Evolutionary conservation across 2,797 vertebrate species (phyloP).

Genomic region (Malacoctenus gilli): DNA sequence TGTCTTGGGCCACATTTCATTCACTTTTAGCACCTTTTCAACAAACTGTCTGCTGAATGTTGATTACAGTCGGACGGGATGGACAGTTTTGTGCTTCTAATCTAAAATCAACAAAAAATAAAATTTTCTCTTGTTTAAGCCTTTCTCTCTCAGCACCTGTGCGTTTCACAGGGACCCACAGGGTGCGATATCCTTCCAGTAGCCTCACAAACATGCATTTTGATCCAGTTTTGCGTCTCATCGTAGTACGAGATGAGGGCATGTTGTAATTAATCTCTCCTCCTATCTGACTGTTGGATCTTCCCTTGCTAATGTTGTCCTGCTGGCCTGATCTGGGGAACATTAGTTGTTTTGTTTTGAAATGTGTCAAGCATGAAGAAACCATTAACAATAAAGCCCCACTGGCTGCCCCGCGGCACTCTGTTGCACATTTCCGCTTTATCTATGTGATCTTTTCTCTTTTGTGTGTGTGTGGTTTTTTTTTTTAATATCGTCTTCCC

Average conservation of each 20-base stretch:
- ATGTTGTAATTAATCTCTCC: conserved; percentile 71
- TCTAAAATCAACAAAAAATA: too few species aligned
- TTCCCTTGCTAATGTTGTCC: conserved; percentile 66
- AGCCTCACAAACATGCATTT: conserved; percentile 47
- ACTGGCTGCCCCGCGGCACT: conserved; percentile 64
- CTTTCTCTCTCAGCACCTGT: too few species aligned
- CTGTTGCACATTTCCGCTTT: conserved; percentile 55
- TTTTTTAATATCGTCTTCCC: conserved; percentile 57
- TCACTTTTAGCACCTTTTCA: conserved; percentile 41
- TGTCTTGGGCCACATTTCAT: conserved; percentile 24
- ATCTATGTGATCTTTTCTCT: conserved; percentile 63
- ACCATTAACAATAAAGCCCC: conserved; percentile 63
- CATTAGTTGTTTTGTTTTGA: conserved; percentile 75
- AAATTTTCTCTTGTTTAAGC: too few species aligned
- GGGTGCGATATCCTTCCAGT: conserved; percentile 40
- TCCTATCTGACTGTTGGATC: conserved; percentile 71
- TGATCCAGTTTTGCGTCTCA: conserved; percentile 55
- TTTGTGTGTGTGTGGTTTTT: conserved; percentile 55
- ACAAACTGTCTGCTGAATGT: conserved; percentile 45
- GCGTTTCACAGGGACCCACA: too few species aligned
- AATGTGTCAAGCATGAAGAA: conserved; percentile 73
- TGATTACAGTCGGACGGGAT: conserved; percentile 65
- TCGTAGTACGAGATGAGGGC: conserved; percentile 54
- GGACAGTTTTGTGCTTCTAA: too few species aligned
- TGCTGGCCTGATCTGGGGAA: conserved; percentile 69